phyloP scores from a whole-genome alignment of 2,888 invertebrate species.

The Thymelicus sylvestris region DNA sequence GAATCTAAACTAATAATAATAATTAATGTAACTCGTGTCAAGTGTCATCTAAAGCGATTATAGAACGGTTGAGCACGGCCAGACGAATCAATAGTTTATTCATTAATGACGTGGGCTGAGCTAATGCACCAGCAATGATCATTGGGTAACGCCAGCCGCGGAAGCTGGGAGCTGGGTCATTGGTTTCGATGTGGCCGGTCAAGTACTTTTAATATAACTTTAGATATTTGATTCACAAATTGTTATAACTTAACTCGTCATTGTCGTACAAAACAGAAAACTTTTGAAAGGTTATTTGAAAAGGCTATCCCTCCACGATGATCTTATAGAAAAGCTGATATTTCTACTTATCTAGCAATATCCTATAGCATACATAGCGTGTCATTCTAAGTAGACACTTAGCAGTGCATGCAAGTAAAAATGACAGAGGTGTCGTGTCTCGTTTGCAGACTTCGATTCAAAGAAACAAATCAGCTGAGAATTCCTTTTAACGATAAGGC shows the following conservation, averaged over 20 bases:
- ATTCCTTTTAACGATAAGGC: constrained; percentile 28
- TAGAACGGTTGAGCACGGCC: constrained; percentile 1
- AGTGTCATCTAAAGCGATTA: constrained; percentile 24
- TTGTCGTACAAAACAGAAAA: too few relatives aligned
- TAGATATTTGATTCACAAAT: too few relatives aligned
- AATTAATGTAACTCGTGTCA: constrained; percentile 12
- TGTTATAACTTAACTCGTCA: too few relatives aligned
- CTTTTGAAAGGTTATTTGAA: too few relatives aligned
- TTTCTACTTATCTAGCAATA: too few relatives aligned
- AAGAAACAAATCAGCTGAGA: constrained; percentile 25
- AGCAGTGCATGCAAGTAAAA: too few relatives aligned
- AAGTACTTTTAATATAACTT: background rate
- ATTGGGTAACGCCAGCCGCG: background rate
- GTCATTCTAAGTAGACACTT: too few relatives aligned
- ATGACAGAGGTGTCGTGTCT: background rate
- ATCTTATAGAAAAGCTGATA: too few relatives aligned
- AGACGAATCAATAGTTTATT: constrained; percentile 23
- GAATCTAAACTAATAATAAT: background rate
- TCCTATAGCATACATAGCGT: too few relatives aligned
- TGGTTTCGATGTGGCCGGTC: constrained; percentile 2
- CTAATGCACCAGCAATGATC: constrained; percentile 7
- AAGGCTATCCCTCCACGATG: too few relatives aligned
- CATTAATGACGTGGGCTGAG: constrained; percentile 7
- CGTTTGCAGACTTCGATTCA: constrained; percentile 20
- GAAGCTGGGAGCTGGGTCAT: background rate